These are phyloP conservation scores for Hiodon tergisus DNA, from an alignment of 2,113 vertebrate species.

Conservation along the genomic window DNA sequence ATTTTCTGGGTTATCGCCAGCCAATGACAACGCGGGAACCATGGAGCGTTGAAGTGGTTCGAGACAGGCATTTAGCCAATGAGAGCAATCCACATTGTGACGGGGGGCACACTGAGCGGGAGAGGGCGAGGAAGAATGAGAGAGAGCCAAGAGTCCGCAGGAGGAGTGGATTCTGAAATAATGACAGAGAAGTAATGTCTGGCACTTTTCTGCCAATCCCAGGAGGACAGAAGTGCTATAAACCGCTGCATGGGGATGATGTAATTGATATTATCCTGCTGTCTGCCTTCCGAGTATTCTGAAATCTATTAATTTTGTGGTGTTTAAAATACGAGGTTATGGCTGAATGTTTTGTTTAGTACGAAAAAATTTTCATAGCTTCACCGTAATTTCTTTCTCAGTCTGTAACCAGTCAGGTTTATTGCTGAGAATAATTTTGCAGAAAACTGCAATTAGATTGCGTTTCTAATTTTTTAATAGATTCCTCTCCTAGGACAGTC, in stretches of 20 bases:
- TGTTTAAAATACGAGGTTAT: no score
- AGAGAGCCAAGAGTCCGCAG: slow-evolving; percentile 14
- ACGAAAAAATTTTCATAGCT: background rate
- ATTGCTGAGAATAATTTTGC: background rate
- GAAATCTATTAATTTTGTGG: slow-evolving; percentile 1
- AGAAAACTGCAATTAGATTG: background rate
- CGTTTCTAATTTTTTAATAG: no score
- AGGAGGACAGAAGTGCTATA: slow-evolving; percentile 1
- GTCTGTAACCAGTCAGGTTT: background rate
- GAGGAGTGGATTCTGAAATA: slow-evolving; percentile 29
- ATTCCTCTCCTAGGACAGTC: no score
- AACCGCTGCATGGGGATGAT: background rate
- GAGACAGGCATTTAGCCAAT: slow-evolving; percentile 51
- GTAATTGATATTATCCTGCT: slow-evolving; percentile 4
- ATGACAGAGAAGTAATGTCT: slow-evolving; percentile 19
- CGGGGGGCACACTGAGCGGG: background rate
- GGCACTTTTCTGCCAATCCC: background rate
- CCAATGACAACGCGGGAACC: slow-evolving; percentile 28
- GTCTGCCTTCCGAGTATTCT: background rate
- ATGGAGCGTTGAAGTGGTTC: slow-evolving; percentile 43
- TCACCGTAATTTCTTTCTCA: background rate
- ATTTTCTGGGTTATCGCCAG: slow-evolving; percentile 21
- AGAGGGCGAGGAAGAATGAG: slow-evolving; percentile 20
- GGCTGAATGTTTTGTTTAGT: background rate
- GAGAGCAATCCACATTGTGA: slow-evolving; percentile 14